These are phyloP conservation scores for Mastigias papua DNA, from an alignment of 30 jellyfish, hydroid and myxozoan genomes.

Conservation along the genomic window DNA sequence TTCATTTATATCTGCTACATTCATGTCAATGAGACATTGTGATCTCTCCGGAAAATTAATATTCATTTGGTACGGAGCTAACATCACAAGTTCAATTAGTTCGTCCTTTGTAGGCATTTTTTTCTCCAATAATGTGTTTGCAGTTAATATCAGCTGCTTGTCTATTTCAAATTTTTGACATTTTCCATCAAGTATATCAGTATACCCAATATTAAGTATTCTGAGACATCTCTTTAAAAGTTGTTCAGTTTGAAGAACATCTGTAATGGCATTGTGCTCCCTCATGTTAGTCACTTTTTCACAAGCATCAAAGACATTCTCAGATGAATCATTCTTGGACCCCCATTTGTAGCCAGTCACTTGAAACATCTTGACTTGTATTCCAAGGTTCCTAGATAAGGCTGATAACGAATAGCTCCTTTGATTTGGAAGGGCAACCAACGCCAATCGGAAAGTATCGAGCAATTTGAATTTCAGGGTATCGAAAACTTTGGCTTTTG, in stretches of 20 bases:
- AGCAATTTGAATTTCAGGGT: conserved; percentile 13
- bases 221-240: conserved; percentile 19
- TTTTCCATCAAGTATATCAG: conserved; percentile 29
- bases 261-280: conserved; percentile 60
- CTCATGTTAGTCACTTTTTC: conserved; percentile 15
- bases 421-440: conserved; percentile 36
- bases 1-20: not conserved
- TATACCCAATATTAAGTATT: not conserved
- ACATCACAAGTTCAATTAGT: conserved; percentile 1
- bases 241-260: conserved; percentile 32
- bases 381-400: not conserved
- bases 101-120: conserved; percentile 27
- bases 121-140: conserved; percentile 11
- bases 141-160: conserved; percentile 10
- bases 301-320: not conserved
- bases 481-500: conserved; percentile 4
- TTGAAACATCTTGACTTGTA: not conserved
- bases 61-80: conserved; percentile 60
- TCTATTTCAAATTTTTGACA: conserved; percentile 4
- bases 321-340: not conserved
- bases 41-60: conserved; percentile 44
- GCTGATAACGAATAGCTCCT: conserved; percentile 9
- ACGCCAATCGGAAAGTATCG: conserved; percentile 55
- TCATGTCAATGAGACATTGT: conserved; percentile 28
- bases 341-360: conserved; percentile 37